Base-by-base conservation (phyloP, 2,797 vertebrate species). In the Enteromius thamalakanensis region DNA sequence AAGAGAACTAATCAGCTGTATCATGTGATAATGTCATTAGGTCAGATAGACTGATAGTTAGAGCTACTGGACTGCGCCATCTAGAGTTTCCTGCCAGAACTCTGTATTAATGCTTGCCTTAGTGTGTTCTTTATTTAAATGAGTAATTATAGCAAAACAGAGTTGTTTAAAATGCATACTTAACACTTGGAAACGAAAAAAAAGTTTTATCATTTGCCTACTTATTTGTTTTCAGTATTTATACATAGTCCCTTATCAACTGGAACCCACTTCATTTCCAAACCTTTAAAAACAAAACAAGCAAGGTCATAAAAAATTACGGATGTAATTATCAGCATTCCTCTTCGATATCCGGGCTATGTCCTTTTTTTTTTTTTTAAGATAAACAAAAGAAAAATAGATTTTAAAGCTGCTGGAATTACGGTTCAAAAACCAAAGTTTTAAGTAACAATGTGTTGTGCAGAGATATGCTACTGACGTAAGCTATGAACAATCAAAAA, bases 401-500 rank as follows among this genome's bases (percentile, higher is more conserved):
- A 80, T 21, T 58, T 62, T 60, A 34, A 62, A 45, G n/a, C 51
- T 32, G 69, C 69, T 49, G 47, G 45, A 49, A 68, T 64, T 49
- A 23, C 19, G 17, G 53, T 47, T n/a, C 2, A 42, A 45, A 58
- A 80, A 45, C 23, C 45, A 15, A 40, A 3, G 11, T 4, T 80
- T 71, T 2, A 60, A 34, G 68, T 60, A 23, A 60, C 37, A 75
- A 74, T 82, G 70, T 82, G 72, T 68, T 82, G 7, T 29, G 10
- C 34, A 8, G 47, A 82, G 71, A 82, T 82, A 75, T 82, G 47
- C 34, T 82, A 68, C 53, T 68, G 71, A 67, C 0, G 11, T 15
- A 11, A 55, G 34, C 60, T 32, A 19, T 65, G 62, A 67, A 62
- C 47, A 67, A 58, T 76, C 47, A 55, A 21, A 67, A 29, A 64